Base-by-base conservation (phyloP, 2,113 vertebrate species). In the Chaetops frenatus region DNA sequence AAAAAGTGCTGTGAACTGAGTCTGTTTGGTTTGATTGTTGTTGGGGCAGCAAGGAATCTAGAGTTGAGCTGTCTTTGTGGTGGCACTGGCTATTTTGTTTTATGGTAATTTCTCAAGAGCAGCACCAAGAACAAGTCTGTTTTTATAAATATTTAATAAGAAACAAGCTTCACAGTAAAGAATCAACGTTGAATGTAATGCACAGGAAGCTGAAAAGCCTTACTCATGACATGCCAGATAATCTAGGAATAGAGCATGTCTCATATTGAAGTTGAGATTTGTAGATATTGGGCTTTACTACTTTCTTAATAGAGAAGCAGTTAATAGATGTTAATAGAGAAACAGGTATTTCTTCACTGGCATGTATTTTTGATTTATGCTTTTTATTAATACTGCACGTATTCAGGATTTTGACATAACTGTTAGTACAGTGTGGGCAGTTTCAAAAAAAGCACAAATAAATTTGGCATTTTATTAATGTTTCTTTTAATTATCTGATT, bases 141-240 rank as follows among this genome's bases (percentile, higher is more conserved):
- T 33, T 80, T 42, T 51, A 23, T 51, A 83, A 88, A 77, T 93
- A 79, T 7, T 86, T 71, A 81, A 31, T 62, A 77, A 88, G 66
- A 89, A 84, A 78, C 14, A 86, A 60, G 19, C n/a, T 86, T 87
- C 44, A 62, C 33, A 51, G 12, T 72, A 58, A 50, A 79, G 31
- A 92, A 24, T 72, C 45, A 70, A 31, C 53, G 61, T 44, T 86
- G 66, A 76, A 95, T 80, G 60, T 72, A 72, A 85, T 45, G 62
- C 33, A 67, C 35, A 85, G 94, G 90, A 94, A 97, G 48, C 20
- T 87, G 81, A 97, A 92, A 95, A 70, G 44, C 62, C 92, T 91
- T 95, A 85, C 89, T 95, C 77, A 87, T 67, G 89, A 31, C 85
- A 36, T 71, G 56, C 70, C 33, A 40, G 29, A 95, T 86, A 86